These are phyloP conservation scores for Anoplophora glabripennis DNA, from an alignment of 1,140 invertebrate species.

Conservation along the genomic window DNA sequence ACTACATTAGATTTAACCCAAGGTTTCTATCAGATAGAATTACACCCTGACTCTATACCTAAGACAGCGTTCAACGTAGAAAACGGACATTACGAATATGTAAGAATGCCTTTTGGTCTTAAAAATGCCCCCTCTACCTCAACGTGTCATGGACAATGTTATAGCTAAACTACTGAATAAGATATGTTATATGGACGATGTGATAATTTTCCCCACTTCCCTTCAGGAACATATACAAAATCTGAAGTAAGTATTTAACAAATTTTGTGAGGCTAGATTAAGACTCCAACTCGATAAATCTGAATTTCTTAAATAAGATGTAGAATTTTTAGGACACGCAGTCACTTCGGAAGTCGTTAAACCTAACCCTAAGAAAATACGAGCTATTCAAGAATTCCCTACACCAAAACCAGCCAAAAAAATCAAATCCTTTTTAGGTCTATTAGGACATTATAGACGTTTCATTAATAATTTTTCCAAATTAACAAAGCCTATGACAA, in stretches of 20 bases:
- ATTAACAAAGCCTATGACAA: slow-evolving; percentile 18
- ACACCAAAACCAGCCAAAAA: slow-evolving; percentile 33
- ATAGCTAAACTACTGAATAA: slow-evolving; percentile 4
- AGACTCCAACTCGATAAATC: slow-evolving; percentile 28
- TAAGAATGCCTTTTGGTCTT: slow-evolving; percentile 1
- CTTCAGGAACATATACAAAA: not conserved
- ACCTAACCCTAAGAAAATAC: slow-evolving; percentile 33
- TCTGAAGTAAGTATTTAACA: slow-evolving; percentile 18
- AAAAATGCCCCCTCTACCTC: slow-evolving; percentile 7
- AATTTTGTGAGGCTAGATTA: not conserved
- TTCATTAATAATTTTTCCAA: slow-evolving; percentile 36
- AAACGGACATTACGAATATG: slow-evolving; percentile 23
- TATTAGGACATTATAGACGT: slow-evolving; percentile 28
- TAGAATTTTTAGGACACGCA: slow-evolving; percentile 33
- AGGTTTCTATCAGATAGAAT: slow-evolving; percentile 13
- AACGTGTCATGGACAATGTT: slow-evolving; percentile 12
- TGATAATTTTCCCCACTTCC: not conserved
- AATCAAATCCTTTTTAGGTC: slow-evolving; percentile 33
- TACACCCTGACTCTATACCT: slow-evolving; percentile 17
- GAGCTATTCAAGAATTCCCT: slow-evolving; percentile 30
- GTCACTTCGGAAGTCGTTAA: slow-evolving; percentile 29
- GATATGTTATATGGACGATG: slow-evolving; percentile 8
- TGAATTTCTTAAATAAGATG: slow-evolving; percentile 31
- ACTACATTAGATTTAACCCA: slow-evolving; percentile 46
- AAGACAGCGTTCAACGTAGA: slow-evolving; percentile 45